Percentiles rank a stretch among this genome's conserved stretches.
Evolutionary conservation across 2,888 invertebrate species (phyloP).

Genomic region (Epinotia ramella): DNA sequence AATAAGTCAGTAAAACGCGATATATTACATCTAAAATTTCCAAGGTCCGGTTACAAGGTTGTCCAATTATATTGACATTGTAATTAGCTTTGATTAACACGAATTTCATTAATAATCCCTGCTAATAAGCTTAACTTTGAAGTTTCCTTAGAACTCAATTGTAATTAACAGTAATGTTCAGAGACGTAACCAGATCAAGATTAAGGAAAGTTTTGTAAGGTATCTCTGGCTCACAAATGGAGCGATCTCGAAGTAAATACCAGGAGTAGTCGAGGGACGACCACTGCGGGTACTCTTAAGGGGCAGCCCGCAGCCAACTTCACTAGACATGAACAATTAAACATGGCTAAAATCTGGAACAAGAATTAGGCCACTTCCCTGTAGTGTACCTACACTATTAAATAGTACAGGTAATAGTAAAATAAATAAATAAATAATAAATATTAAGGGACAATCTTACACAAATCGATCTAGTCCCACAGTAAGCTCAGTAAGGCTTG

Average conservation of each 20-base stretch:
- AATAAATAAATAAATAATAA: too few species aligned
- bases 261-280: conserved; percentile 18
- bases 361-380: too few species aligned
- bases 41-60: background rate
- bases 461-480: too few species aligned
- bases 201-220: conserved; percentile 36
- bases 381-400: too few species aligned
- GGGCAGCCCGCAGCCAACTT: background rate
- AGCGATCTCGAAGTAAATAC: conserved; percentile 20
- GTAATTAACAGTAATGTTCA: conserved; percentile 38
- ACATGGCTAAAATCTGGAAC: background rate
- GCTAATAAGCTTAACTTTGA: conserved; percentile 29
- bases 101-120: conserved; percentile 26
- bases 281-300: conserved; percentile 27
- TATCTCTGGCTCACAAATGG: conserved; percentile 20
- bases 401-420: too few species aligned
- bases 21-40: background rate
- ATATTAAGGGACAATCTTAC: too few species aligned
- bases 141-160: conserved; percentile 31
- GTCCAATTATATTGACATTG: conserved; percentile 17
- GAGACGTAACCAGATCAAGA: conserved; percentile 42
- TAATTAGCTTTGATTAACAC: conserved; percentile 26
- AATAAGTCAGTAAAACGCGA: background rate
- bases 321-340: background rate
- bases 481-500: too few species aligned